Base-by-base conservation (phyloP, 2,113 vertebrate species). In the Callionymus lyra region DNA sequence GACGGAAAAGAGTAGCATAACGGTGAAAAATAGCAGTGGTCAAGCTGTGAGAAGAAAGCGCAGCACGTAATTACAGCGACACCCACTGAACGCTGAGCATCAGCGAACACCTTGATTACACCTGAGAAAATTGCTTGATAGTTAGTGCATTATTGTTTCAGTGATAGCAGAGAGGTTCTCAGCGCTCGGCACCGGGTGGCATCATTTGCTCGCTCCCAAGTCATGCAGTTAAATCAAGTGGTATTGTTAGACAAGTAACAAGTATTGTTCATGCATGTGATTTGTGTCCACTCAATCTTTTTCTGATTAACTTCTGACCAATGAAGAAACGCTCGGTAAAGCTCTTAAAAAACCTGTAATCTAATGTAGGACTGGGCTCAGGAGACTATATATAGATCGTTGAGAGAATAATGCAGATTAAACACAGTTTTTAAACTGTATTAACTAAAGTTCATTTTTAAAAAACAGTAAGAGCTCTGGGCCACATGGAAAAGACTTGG, bases 171-270 rank as follows among this genome's bases (percentile, higher is more conserved):
- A 61, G 70, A 63, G 72, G 57, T 56, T 65, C 71, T 64, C 51
- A 67, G n/a, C 54, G 41, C 42, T 34, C 45, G 63, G 63, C 70
- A 68, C 76, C 74, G 65, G 70, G 74, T 68, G 77, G 80, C 71
- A 59, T 77, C 73, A 77, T 82, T 79, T 79, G 63, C 76, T 44
- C 80, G 69, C 71, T 44, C 67, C 73, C 77, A 62, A 77, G 73
- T 57, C 65, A 77, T 65, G 43, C 44, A 31, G 72, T 77, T 75
- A 74, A 80, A 79, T 80, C 73, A 80, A 68, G 63, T 70, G 75
- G 66, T 59, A 79, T 80, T 75, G 75, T 80, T 70, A 64, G 59
- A 68, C 66, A 65, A 73, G 65, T 68, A 62, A 64, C 69, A 50
- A 50, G 69, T 66, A 61, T 72, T 74, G 72, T 67, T 79, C 65